Base-by-base conservation (phyloP, 2,797 vertebrate genomes). In the Otolemur crassicaudatus region DNA sequence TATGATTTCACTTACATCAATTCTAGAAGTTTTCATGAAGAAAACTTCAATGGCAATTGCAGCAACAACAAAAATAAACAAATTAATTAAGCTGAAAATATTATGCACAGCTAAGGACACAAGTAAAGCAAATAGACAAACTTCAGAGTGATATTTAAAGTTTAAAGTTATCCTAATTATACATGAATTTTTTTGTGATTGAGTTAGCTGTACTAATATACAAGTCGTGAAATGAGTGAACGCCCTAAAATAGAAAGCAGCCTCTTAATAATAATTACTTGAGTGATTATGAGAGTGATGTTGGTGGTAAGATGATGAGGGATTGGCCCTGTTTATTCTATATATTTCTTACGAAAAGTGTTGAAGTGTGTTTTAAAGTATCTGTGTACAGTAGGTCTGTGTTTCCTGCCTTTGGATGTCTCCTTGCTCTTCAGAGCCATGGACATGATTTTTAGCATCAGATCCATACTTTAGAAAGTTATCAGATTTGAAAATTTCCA, bases 301-400 rank as follows among this genome's bases (percentile, higher is more conserved):
- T 53, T 85, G 53, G 9, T 60, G n/a, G 70, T 70, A 56, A 58
- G 3, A 9, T 34, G 22, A 91, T 73, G 40, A 31, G 20, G 29
- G 20, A 31, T 61, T 86, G 29, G 37, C 49, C 86, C 76, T 93
- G 40, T 67, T 76, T 73, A 37, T 86, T 83, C 58, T 77, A 29
- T 34, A 40, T 77, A 23, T 75, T 58, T 91, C 58, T 94, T 95
- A 83, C 56, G 37, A 12, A 83, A 95, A 84, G 27, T 23, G 75
- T 91, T 87, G 34, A 46, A n/a, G 76, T 49, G 6, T 60, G 19
- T 80, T 92, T 37, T 67, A 37, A 92, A 65, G 40, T 77, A 31
- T 40, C 60, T 5, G 8, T 53, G 40, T 89, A 7, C 16, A 84
- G n/a, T 87, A 29, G n/a, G 73, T 75, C 76, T 93, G 1, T 58